Evolutionary conservation across 2,888 invertebrate genomes (phyloP), one percentile per base, ranked within the genome.

Genomic region (Nomada goodeniana): DNA sequence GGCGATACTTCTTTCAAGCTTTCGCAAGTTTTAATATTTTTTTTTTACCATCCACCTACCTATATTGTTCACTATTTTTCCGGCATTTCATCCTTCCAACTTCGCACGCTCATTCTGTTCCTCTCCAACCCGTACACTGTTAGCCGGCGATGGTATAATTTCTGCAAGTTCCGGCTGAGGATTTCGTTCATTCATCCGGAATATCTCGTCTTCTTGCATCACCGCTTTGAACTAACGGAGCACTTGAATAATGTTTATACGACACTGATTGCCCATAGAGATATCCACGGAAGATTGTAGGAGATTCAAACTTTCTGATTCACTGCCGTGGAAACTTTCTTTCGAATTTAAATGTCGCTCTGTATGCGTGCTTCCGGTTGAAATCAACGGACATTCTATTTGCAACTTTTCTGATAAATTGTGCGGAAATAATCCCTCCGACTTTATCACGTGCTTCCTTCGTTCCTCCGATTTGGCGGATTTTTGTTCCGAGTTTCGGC

Each of bases 201-300:
- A 84, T 87, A 86, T 88, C 84, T 85, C 44, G 36, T 76, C 72
- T 60, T 82, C 78, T 82, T 80, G 82, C 84, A 77, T 75, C 83
- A 77, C 63, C 68, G 85, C 76, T 81, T 81, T 87, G 60, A 81
- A 64, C 23, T 50, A 52, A 60, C 72, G 52, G 52, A 57, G 47
- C 61, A 53, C 29, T 78, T 73, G 71, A 69, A 84, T 84, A 86
- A 86, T 80, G 85, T 87, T 86, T 86, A 85, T 87, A 82, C 76
- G 87, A 75, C 78, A 29, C 72, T 87, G 86, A 86, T 86, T 86
- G 82, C 76, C 70, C 76, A 53, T 60, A 53, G 59, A 79, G 83
- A 83, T 84, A 79, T 68, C 57, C 76, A 3, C 60, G 63, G 59
- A 67, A 63, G 67, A 75, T 65, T 47, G 44, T 53, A 50, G 61